Evolutionary conservation across 2,113 vertebrate species (phyloP).

Genomic region (Percina caprodes): DNA sequence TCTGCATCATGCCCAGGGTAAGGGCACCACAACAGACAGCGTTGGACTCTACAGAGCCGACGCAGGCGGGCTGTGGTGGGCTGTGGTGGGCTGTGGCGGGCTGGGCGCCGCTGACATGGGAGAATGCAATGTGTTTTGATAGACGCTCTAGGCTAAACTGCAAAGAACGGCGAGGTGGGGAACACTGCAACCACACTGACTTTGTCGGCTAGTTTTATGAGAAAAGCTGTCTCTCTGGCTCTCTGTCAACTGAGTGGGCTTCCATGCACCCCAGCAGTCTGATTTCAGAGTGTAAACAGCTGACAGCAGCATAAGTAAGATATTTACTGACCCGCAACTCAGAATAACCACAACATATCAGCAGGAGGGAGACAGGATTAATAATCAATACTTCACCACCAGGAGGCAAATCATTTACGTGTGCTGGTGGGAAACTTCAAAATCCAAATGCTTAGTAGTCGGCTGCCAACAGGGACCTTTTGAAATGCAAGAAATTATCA

Average conservation of each 20-base stretch:
- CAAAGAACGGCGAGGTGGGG: conserved; percentile 15
- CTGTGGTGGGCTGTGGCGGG: background rate
- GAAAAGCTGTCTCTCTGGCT: conserved; percentile 41
- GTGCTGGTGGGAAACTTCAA: background rate
- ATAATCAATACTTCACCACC: conserved; percentile 6
- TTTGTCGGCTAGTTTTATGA: conserved; percentile 16
- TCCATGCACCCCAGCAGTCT: background rate
- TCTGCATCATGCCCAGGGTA: conserved; percentile 25
- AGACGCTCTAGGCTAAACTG: conserved; percentile 28
- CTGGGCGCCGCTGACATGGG: conserved; percentile 16
- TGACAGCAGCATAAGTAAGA: background rate
- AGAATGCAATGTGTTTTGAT: conserved; percentile 59
- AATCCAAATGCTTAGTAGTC: background rate
- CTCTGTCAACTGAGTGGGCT: conserved; percentile 11
- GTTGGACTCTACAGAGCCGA: conserved; percentile 3
- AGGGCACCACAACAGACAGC: conserved; percentile 34
- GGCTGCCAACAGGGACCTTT: background rate
- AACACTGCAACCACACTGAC: conserved; percentile 17
- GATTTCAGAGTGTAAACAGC: background rate
- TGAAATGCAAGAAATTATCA: background rate
- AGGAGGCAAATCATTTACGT: background rate
- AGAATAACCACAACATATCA: background rate
- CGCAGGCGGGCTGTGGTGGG: background rate
- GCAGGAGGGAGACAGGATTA: conserved; percentile 12
- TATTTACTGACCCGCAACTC: background rate